phyloP scores from a whole-genome alignment of 2,113 vertebrate species.

The Salvelinus fontinalis region DNA sequence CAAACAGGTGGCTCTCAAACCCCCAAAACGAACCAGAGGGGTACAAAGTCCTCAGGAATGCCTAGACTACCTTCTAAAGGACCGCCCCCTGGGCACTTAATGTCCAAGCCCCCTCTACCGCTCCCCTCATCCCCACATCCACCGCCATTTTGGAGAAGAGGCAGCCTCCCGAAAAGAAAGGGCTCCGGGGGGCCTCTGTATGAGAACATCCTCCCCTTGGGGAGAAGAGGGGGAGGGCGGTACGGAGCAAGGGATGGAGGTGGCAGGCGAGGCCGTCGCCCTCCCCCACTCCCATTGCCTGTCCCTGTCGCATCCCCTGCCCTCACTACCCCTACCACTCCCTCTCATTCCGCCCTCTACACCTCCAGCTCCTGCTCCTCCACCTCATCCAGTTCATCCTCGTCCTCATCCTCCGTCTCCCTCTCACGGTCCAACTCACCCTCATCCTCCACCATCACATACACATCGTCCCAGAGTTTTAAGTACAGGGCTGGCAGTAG shows the following conservation, averaged over 20 bases:
- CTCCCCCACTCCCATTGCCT: slow-evolving; percentile 72
- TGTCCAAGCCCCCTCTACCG: slow-evolving; percentile 64
- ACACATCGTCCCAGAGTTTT: slow-evolving; percentile 75
- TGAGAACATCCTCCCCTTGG: slow-evolving; percentile 76
- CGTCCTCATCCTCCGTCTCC: slow-evolving; percentile 69
- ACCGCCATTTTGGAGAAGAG: slow-evolving; percentile 73
- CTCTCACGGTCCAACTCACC: slow-evolving; percentile 72
- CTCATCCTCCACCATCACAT: slow-evolving; percentile 67
- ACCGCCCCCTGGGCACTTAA: slow-evolving; percentile 55
- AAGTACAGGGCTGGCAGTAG: slow-evolving; percentile 66
- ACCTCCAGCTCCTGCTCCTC: slow-evolving; percentile 74
- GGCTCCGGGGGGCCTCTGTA: slow-evolving; percentile 71
- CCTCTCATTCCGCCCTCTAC: slow-evolving; percentile 72
- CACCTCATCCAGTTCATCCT: slow-evolving; percentile 70
- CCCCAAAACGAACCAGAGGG: slow-evolving; percentile 65
- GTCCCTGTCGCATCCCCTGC: slow-evolving; percentile 72
- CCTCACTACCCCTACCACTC: slow-evolving; percentile 72
- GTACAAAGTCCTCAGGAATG: slow-evolving; percentile 66
- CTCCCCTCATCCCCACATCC: slow-evolving; percentile 66
- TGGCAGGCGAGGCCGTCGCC: slow-evolving; percentile 67
- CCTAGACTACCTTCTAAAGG: slow-evolving; percentile 64
- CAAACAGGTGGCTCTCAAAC: slow-evolving; percentile 65
- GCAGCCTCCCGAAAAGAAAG: slow-evolving; percentile 71
- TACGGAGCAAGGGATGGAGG: slow-evolving; percentile 65
- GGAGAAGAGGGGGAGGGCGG: slow-evolving; percentile 76